Evolutionary conservation across 2,113 vertebrate genomes (phyloP).

Genomic region (Hippocampus guttulatus): DNA sequence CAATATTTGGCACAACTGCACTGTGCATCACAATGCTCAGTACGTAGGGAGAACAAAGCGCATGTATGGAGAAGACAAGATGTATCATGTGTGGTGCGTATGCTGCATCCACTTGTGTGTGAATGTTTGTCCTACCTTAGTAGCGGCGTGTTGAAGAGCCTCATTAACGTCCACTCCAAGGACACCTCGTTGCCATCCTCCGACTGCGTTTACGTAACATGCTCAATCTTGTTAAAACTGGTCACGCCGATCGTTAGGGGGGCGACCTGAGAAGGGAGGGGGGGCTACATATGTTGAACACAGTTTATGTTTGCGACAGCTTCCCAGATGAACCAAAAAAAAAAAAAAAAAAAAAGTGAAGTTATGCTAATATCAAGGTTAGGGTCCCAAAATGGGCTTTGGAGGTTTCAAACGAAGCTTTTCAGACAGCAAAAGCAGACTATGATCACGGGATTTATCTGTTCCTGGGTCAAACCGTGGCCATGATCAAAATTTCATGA

Average conservation of each 20-base stretch:
- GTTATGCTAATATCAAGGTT: no score
- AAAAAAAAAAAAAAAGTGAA: no score
- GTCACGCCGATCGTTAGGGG: conserved; percentile 45
- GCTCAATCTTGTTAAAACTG: conserved; percentile 68
- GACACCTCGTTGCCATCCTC: conserved; percentile 48
- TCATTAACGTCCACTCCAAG: conserved; percentile 63
- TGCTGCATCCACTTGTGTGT: background rate
- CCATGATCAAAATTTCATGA: background rate
- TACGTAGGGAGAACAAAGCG: background rate
- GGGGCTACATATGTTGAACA: background rate
- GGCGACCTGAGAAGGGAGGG: conserved; percentile 8
- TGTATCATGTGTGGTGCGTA: background rate
- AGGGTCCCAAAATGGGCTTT: background rate
- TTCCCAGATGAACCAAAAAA: no score
- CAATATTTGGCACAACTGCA: background rate
- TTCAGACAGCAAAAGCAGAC: no score
- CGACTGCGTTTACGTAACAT: conserved; percentile 63
- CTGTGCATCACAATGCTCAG: background rate
- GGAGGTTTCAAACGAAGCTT: background rate
- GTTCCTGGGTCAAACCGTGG: no score
- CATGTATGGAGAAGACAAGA: background rate
- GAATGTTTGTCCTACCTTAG: conserved; percentile 7
- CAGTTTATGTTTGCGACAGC: no score
- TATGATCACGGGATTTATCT: no score
- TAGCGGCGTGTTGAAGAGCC: conserved; percentile 25